phyloP scores from a whole-genome alignment of 2,797 vertebrate genomes.

The Takifugu rubripes region DNA sequence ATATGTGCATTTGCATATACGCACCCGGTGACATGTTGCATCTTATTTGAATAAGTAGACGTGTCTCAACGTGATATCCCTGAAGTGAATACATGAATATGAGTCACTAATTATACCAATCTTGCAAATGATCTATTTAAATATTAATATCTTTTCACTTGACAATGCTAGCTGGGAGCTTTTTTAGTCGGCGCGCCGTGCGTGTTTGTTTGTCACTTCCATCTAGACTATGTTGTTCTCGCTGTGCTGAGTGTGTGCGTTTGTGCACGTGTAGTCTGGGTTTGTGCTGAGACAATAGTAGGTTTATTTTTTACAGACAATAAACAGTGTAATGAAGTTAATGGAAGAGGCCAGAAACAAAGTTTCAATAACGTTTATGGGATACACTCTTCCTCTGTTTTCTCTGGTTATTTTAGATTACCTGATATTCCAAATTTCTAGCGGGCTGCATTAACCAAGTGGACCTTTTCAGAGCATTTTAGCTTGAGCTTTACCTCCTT shows the following conservation, averaged over 20 bases:
- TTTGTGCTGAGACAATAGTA: conserved; percentile 27
- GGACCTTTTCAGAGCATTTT: too few species aligned
- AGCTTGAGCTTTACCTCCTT: too few species aligned
- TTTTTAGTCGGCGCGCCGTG: conserved; percentile 63
- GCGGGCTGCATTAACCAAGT: conserved; percentile 1
- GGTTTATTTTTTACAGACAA: conserved; percentile 43
- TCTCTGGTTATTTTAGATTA: conserved; percentile 13
- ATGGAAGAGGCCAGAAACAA: conserved; percentile 18
- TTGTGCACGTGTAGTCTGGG: conserved; percentile 27
- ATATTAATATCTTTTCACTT: conserved; percentile 78
- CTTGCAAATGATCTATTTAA: conserved; percentile 80
- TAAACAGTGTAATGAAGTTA: conserved; percentile 51
- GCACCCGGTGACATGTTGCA: conserved; percentile 73
- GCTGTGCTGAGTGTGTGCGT: conserved; percentile 51
- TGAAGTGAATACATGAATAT: conserved; percentile 80
- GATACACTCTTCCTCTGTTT: background rate
- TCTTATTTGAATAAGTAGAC: conserved; percentile 75
- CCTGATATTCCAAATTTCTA: conserved; percentile 6
- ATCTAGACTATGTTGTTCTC: conserved; percentile 58
- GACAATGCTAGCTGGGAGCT: conserved; percentile 70
- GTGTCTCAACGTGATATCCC: conserved; percentile 75
- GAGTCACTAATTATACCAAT: conserved; percentile 78
- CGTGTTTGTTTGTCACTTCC: conserved; percentile 65
- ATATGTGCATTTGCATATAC: conserved; percentile 76
- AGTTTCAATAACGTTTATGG: background rate